Evolutionary conservation across 64 coral and sea anemone genomes (phyloP), one percentile per base, ranked within the genome.

Genomic region (Stylophora pistillata): DNA sequence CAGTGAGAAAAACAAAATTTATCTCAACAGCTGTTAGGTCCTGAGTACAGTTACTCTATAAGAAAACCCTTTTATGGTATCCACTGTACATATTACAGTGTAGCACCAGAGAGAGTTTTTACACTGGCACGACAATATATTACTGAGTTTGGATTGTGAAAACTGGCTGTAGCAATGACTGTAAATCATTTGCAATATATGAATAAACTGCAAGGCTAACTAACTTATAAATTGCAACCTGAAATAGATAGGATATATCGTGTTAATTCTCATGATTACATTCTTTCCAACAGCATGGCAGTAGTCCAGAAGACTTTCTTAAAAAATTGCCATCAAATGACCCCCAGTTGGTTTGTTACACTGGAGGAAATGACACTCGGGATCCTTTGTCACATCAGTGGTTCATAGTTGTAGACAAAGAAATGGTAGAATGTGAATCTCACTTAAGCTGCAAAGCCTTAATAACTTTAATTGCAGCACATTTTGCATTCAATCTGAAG

Each of bases 401-500:
- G 61, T 82, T 82, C 61, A 66, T 82, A 61, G 79, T 63, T 63
- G 79, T 82, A 13, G 78, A 81, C 78, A 57, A 63, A 63, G 78
- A 81, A 28, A 81, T 81, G 53, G 4, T 81, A 30, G 78, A 81
- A 63, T 81, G 78, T 32, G 61, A 32, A 60, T 34, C 79, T 63
- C 27, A 30, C 79, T 66, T 28, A 82, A 34, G 79, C 61, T 66
- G 79, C 16, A 31, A 82, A 66, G 79, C 79, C 16, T 15, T 82
- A 18, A 82, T 82, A 82, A 82, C 79, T 32, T 82, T 63, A 82
- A 13, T 82, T 29, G 58, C 79, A 63, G 79, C 31, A 28, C 61
- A 82, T 82, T 82, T 82, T 53, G 26, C 56, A 30, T 82, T 82
- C 61, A 62, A 82, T 82, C 61, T 82, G 21, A 58, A 82, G 25